A percentile compares a stretch with the other conserved stretches of the same genome.
These are phyloP conservation scores for Nautilus pompilius DNA, from an alignment of 1,140 invertebrate genomes.

Conservation along the genomic window DNA sequence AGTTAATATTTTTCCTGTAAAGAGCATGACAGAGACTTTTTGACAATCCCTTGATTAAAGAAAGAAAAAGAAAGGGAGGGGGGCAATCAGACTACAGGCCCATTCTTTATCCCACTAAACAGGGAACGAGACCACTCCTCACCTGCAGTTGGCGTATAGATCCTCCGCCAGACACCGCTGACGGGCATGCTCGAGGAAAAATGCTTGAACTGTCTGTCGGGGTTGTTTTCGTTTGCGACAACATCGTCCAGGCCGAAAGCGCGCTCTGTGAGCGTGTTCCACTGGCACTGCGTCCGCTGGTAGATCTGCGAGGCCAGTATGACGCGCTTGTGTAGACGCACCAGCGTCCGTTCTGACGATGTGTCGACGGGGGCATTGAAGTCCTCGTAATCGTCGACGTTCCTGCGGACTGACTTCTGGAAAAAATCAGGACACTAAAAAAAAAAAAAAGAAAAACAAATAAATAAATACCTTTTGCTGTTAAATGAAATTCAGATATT, in stretches of 20 bases:
- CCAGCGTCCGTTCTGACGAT: slow-evolving; percentile 45
- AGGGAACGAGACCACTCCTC: too few species aligned
- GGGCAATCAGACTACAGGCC: too few species aligned
- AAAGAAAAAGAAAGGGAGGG: too few species aligned
- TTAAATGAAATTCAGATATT: background rate
- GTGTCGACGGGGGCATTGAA: slow-evolving; percentile 71
- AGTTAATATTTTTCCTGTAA: too few species aligned
- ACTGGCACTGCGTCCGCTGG: slow-evolving; percentile 81
- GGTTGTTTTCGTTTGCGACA: slow-evolving; percentile 72
- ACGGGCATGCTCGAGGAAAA: background rate
- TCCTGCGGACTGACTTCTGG: slow-evolving; percentile 29
- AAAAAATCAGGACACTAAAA: slow-evolving; percentile 53
- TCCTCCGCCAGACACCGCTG: slow-evolving; percentile 11
- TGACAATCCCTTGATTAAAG: too few species aligned
- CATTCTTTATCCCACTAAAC: too few species aligned
- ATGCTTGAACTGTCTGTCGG: slow-evolving; percentile 30
- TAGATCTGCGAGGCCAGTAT: slow-evolving; percentile 56
- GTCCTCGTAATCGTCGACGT: slow-evolving; percentile 51
- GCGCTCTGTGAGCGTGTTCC: slow-evolving; percentile 79
- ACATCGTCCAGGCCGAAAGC: slow-evolving; percentile 80
- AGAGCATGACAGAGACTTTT: too few species aligned
- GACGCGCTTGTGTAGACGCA: slow-evolving; percentile 71
- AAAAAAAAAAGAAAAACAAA: slow-evolving; percentile 4
- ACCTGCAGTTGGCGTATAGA: slow-evolving; percentile 47
- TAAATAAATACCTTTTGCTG: background rate